Evolutionary conservation across 2,888 invertebrate species (phyloP).

Genomic region (Nudaria mundana): DNA sequence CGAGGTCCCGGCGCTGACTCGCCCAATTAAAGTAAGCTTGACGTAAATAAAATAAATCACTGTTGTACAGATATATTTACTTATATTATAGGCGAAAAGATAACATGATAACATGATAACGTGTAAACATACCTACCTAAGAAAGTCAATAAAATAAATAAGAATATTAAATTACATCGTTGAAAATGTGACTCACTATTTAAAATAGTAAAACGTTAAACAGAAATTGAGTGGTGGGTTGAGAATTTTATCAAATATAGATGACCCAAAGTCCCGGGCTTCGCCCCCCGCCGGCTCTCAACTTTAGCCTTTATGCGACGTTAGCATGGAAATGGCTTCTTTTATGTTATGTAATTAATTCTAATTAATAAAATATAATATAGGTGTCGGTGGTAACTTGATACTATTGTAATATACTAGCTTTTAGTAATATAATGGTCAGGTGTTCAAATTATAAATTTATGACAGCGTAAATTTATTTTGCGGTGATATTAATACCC

Average conservation of each 20-base stretch:
- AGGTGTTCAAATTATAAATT: constrained; percentile 31
- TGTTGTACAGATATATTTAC: constrained; percentile 12
- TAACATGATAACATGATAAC: constrained; percentile 17
- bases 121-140: constrained; percentile 20
- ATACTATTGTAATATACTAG: constrained; percentile 29
- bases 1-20: too few relatives aligned
- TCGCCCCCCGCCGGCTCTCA: constrained; percentile 47
- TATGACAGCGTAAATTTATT: constrained; percentile 28
- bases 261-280: constrained; percentile 36
- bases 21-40: constrained; percentile 8
- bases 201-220: constrained; percentile 57
- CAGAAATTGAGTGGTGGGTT: constrained; percentile 59
- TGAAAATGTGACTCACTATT: constrained; percentile 47
- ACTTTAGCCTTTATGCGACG: constrained; percentile 25
- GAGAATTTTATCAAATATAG: constrained; percentile 73
- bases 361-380: constrained; percentile 27
- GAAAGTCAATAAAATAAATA: constrained; percentile 31
- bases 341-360: constrained; percentile 31
- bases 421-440: constrained; percentile 20
- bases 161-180: constrained; percentile 24
- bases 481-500: constrained; percentile 26
- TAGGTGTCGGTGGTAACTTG: constrained; percentile 32
- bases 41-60: constrained; percentile 17
- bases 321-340: constrained; percentile 39
- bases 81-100: constrained; percentile 15